Percentiles rank a stretch among this genome's conserved stretches.
phyloP scores from a whole-genome alignment of 2,797 vertebrate genomes.

The Hypotaenidia okinawae region DNA sequence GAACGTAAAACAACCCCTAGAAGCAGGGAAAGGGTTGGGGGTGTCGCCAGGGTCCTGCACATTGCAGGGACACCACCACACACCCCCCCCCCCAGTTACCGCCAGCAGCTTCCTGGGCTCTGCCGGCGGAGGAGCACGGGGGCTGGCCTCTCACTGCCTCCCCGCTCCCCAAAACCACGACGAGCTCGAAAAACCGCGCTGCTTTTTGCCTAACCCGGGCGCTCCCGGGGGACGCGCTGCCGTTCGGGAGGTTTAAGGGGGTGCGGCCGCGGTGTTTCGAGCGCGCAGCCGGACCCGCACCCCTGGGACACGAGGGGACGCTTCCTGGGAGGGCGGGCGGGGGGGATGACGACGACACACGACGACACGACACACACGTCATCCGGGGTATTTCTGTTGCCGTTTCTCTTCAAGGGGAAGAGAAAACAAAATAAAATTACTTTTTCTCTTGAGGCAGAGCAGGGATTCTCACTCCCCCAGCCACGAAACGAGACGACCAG shows the following conservation, averaged over 20 bases:
- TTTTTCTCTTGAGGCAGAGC: neutral
- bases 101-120: no score
- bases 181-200: accelerated
- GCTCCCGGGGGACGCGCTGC: no score
- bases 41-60: no score
- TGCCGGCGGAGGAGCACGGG: neutral
- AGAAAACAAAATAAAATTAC: neutral
- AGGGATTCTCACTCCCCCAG: neutral
- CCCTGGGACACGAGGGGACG: neutral
- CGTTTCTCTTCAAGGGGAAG: neutral
- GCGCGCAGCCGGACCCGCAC: neutral
- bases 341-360: no score
- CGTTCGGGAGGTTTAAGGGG: neutral
- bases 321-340: neutral
- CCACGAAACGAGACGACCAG: accelerated
- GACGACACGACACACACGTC: neutral
- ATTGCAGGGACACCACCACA: neutral
- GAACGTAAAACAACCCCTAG: neutral
- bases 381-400: neutral
- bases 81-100: no score
- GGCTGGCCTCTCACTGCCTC: neutral
- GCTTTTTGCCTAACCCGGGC: neutral
- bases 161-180: neutral
- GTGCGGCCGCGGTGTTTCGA: accelerated
- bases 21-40: neutral